phyloP scores from a whole-genome alignment of 1,140 invertebrate species.

The Hydropsyche tenuis region DNA sequence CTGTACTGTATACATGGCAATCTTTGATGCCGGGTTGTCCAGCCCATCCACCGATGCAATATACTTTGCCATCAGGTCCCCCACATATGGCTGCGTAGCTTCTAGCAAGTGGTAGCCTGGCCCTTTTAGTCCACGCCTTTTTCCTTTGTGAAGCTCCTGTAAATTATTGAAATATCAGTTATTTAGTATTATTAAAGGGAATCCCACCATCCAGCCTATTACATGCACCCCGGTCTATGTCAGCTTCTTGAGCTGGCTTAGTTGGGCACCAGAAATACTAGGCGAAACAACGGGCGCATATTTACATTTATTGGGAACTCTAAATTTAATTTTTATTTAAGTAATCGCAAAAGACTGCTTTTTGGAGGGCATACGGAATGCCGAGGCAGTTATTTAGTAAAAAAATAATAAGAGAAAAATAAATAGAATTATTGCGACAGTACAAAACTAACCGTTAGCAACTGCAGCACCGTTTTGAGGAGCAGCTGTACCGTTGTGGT shows the following conservation, averaged over 20 bases:
- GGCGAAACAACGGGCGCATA: too few species aligned
- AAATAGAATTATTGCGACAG: background rate
- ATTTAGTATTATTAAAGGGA: background rate
- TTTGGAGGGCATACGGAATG: too few species aligned
- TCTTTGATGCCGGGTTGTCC: slow-evolving; percentile 76
- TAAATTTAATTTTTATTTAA: too few species aligned
- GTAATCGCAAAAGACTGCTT: too few species aligned
- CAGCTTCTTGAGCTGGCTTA: too few species aligned
- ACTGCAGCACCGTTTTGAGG: slow-evolving; percentile 3
- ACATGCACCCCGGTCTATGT: background rate
- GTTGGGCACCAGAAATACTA: too few species aligned
- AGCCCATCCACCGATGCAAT: slow-evolving; percentile 80
- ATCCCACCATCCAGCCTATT: too few species aligned
- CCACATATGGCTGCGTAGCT: slow-evolving; percentile 78
- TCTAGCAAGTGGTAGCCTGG: slow-evolving; percentile 69
- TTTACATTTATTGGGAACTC: too few species aligned
- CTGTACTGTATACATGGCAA: slow-evolving; percentile 76
- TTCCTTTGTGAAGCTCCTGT: slow-evolving; percentile 25
- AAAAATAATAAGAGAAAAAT: slow-evolving; percentile 4
- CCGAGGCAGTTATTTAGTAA: too few species aligned
- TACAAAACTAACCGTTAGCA: background rate
- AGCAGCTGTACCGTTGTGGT: background rate
- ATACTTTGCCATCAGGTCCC: slow-evolving; percentile 61
- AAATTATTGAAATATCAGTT: background rate
- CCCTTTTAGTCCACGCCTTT: slow-evolving; percentile 70